Base-by-base conservation (phyloP, 2,113 vertebrate species). In the Seriola dumerili region DNA sequence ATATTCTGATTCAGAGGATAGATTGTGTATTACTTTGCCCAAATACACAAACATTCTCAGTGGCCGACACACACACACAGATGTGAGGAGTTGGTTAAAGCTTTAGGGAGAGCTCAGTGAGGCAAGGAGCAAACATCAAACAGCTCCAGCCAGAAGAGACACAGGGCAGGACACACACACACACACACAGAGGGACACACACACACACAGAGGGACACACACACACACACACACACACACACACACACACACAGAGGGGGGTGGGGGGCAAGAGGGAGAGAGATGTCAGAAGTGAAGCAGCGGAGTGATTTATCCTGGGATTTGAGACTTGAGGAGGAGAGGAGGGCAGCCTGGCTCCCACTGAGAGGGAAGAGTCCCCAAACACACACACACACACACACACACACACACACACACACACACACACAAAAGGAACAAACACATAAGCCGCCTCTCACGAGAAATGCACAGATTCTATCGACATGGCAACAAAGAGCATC, bases 31-130 rank as follows among this genome's bases (percentile, higher is more conserved):
- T 48, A 48, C 44, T 16, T 4, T 48, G 44, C 44, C 44, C 13
- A 76, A 12, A 58, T 32, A 75, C n/a, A 52, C 7, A 29, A 29
- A 52, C 19, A 8, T 21, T 19, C 50, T 21, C 4, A 21, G 6
- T 52, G 17, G 19, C 19, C 5, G 8, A 42, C 36, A 74, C 16
- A 59, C 55, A 68, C 29, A 71, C 38, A 52, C 17, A 76, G 11
- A 42, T 8, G 17, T n/a, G 4, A 52, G 67, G 54, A 76, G 59
- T 42, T 61, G 77, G 77, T 74, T 46, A 61, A 67, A 36, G 77
- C 78, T 85, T 80, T 59, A 76, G 66, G 72, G 76, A 50, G 40
- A 10, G 66, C 54, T 85, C 72, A 54, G 40, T 67, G 40, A 79
- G 61, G 57, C 54, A 57, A 36, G 21, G 40, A 74, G 64, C 58